Base-by-base conservation (phyloP, 2,888 invertebrate species). In the Stegana nigrithorax region DNA sequence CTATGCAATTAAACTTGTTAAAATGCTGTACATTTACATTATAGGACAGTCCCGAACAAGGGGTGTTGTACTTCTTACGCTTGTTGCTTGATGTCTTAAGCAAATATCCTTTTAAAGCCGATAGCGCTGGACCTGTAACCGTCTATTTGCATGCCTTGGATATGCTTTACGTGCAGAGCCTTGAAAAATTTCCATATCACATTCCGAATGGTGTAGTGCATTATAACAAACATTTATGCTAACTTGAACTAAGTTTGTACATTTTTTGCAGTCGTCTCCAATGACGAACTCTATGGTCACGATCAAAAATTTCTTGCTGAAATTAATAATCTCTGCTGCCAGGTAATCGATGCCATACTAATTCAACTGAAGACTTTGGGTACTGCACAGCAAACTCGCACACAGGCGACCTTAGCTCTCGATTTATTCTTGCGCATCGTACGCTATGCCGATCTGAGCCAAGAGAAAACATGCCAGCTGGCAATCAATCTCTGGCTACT, bases 261-360 rank as follows among this genome's bases (percentile, higher is more conserved):
- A 19, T 8, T 27, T 36, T 14, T 26, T 36, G 0, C 44, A 91
- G 95, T 97, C 66, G 92, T 97, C 79, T 96, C 97, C 2, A 98
- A 98, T 83, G 97, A 98, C 84, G 89, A 92, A 62, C 86, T 98
- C 42, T 98, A 97, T 82, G 97, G 97, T 6, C 91, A 92, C 10
- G 96, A 97, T 86, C 89, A 91, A 12, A 94, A 95, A 85, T 97
- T 95, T 83, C 87, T 96, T 56, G 86, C 87, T 2, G 94, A 94
- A 84, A 88, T 97, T 1, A 91, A 94, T 76, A 90, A 89, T 79
- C 90, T 94, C 81, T 91, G 92, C 67, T 89, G 90, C 0, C 90
- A 92, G 68, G 87, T 96, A 59, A 87, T 96, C 36, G 92, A 93
- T 71, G 92, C 95, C 84, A 87, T 96, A 65, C 84, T 95, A 4